Evolutionary conservation across 2,113 vertebrate genomes (phyloP), one percentile per base, ranked within the genome.

Genomic region (Eptesicus fuscus): DNA sequence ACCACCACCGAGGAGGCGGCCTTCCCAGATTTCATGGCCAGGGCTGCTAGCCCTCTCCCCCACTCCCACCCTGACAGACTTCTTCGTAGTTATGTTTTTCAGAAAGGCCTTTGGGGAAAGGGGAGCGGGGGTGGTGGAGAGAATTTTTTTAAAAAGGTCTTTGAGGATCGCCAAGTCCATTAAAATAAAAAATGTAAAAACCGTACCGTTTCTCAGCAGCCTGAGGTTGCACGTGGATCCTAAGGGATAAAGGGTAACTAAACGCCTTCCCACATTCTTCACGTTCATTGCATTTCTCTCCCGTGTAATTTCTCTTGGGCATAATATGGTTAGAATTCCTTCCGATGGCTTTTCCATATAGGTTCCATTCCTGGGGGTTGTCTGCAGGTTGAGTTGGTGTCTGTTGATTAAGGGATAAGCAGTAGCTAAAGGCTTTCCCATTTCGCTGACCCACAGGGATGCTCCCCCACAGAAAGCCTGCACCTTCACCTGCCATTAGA

Each of bases 201-300:
- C 42, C 37, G 18, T 79, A 79, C 3, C 74, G 30, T 67, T 94
- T 95, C 91, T 95, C 61, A 40, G 61, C 77, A 30, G 82, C 91
- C 70, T 93, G 95, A 53, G 79, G 90, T 78, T 53, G 63, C 63
- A 73, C 23, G 0, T 63, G 80, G 32, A 89, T 71, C n/a, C 42
- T 78, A 84, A 86, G 35, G 17, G 74, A 77, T 32, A 77, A 71
- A 63, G 79, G 70, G 67, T 73, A 76, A 47, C 63, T 59, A 53
- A n/a, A 10, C 16, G 4, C 32, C 77, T 79, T 7, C 44, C 74
- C 69, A 88, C 8, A 42, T 49, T 85, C 70, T 82, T 83, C 25
- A 61, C 9, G 35, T 88, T 77, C 59, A 61, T 30, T 37, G 22
- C 18, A 28, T 51, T 87, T 74, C 63, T 92, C 84, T 47, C 30